These are phyloP conservation scores for Neosilurus mollespiculum DNA, from an alignment of 2,797 vertebrate species.

Conservation along the genomic window DNA sequence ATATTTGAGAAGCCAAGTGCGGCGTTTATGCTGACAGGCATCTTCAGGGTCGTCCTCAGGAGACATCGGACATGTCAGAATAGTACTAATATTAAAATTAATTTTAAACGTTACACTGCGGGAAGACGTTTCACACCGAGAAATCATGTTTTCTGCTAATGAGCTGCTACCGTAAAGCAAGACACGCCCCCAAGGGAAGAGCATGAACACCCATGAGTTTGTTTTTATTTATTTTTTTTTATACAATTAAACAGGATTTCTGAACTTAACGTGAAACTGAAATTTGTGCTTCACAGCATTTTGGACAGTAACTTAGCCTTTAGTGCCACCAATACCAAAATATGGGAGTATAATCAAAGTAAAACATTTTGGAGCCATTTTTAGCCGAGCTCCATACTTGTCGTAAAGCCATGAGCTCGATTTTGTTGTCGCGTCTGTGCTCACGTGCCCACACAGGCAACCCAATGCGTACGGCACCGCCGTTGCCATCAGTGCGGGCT, in stretches of 20 bases:
- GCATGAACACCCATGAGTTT: no score
- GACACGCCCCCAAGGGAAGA: not conserved
- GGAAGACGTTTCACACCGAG: not conserved
- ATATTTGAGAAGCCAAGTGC: not conserved
- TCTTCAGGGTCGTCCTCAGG: not conserved
- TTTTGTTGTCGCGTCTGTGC: no score
- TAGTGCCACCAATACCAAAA: not conserved
- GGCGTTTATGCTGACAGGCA: not conserved
- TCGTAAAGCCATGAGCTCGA: no score
- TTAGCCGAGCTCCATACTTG: no score
- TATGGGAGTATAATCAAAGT: not conserved
- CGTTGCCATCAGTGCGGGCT: no score
- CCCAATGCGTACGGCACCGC: no score
- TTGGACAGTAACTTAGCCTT: not conserved
- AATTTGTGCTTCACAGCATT: not conserved
- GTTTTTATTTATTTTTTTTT: not conserved
- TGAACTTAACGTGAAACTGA: not conserved
- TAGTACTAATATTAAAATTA: not conserved
- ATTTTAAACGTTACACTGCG: not conserved
- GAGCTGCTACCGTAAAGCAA: not conserved
- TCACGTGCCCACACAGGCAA: no score
- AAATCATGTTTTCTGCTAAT: not conserved
- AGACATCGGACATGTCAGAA: not conserved
- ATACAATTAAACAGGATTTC: not conserved
- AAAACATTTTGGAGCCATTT: not conserved